Base-by-base conservation (phyloP, 1,140 invertebrate genomes). In the Neoseiulus cucumeris region DNA sequence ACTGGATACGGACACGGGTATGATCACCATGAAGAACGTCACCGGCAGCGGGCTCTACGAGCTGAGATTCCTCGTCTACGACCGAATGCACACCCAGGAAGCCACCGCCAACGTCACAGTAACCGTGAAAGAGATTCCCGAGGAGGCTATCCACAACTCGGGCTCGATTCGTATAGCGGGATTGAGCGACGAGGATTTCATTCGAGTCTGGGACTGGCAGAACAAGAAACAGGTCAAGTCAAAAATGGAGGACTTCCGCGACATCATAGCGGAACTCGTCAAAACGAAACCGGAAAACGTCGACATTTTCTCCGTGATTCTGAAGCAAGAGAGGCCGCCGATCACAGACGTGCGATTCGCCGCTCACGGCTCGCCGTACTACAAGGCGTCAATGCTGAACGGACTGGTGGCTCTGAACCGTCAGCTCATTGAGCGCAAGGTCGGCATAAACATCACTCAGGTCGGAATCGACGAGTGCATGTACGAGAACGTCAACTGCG, bases 391-490 rank as follows among this genome's bases (percentile, higher is more conserved):
- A 0, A 83, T 88, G 77, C 79, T 96, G 42, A 92, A 97, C 75
- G 92, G 92, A 25, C 86, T 94, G 42, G 86, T 97, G 0, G 75
- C 91, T n/a, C 87, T 92, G 81, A 86, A 97, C 73, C 82, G 89
- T 68, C 86, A 90, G 79, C 85, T 91, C 75, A 94, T 97, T 75
- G 91, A 95, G 78, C 82, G 84, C 70, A 85, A 87, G 68, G 86
- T 95, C 7, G 91, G 91, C 29, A 89, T 96, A 55, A 91, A 92
- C 71, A 93, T 98, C 44, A 91, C 88, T 2, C 94, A 96, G 91
- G 90, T 96, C 1, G 91, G 90, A 65, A 96, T 98, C 69, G 91
- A 98, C 72, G 91, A 96, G 77, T 98, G 94, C 75, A 78, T 94
- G 30, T 89, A 91, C 74, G 90, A 94, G 78, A 91, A 94, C 73